Evolutionary conservation across 2,888 invertebrate species (phyloP).

Genomic region (Euphydryas editha): DNA sequence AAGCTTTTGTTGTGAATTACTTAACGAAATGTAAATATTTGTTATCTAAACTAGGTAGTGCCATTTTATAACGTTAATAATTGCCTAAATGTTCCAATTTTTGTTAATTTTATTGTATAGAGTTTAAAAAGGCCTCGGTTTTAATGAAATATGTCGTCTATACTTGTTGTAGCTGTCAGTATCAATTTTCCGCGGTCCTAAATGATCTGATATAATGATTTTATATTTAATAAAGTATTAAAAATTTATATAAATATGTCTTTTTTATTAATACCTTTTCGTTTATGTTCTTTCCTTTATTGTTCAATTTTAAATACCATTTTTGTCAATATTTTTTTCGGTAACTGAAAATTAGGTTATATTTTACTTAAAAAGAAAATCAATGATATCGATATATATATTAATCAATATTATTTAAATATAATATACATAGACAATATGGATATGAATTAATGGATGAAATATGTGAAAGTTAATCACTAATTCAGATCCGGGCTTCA

Average conservation of each 20-base stretch:
- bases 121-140: conserved; percentile 65
- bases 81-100: conserved; percentile 64
- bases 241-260: conserved; percentile 59
- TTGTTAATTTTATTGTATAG: conserved; percentile 78
- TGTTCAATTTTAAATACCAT: not conserved
- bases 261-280: conserved; percentile 20
- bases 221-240: conserved; percentile 78
- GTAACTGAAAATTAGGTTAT: too few relatives aligned
- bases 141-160: conserved; percentile 55
- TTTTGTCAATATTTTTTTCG: too few relatives aligned
- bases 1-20: conserved; percentile 66
- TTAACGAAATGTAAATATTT: conserved; percentile 56
- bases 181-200: conserved; percentile 63
- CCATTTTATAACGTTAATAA: conserved; percentile 50
- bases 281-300: not conserved
- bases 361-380: too few relatives aligned
- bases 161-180: conserved; percentile 68
- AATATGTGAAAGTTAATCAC: too few relatives aligned
- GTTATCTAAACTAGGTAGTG: conserved; percentile 50
- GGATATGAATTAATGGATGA: too few relatives aligned
- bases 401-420: too few relatives aligned
- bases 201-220: conserved; percentile 68
- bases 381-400: too few relatives aligned
- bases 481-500: too few relatives aligned
- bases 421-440: too few relatives aligned